Evolutionary conservation across 30 jellyfish, hydroid and myxozoan genomes (phyloP).

Genomic region (Morbakka virulenta): DNA sequence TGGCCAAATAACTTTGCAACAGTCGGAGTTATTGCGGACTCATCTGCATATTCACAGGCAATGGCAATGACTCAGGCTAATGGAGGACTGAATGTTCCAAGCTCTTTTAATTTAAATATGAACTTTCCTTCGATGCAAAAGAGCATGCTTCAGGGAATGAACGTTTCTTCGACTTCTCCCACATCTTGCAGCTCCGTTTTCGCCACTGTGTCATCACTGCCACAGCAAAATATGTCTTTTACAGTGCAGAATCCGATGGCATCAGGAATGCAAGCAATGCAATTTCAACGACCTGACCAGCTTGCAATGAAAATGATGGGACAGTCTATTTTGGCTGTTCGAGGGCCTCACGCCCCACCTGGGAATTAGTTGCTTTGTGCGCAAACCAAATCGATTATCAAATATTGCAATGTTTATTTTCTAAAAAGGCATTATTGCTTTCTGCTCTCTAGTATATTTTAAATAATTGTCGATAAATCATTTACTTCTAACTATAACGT

Average conservation of each 20-base stretch:
- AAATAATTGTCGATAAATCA: too few species aligned
- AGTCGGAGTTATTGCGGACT: conserved; percentile 83
- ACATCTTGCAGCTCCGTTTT: conserved; percentile 71
- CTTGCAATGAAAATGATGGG: conserved; percentile 97
- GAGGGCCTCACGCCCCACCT: conserved; percentile 91
- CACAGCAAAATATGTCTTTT: conserved; percentile 83
- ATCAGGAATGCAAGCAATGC: conserved; percentile 79
- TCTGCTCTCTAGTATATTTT: too few species aligned
- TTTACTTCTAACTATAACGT: too few species aligned
- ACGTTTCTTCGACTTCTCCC: conserved; percentile 81
- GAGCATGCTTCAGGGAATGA: conserved; percentile 66
- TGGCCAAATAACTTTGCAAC: conserved; percentile 83
- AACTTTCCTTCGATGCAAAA: conserved; percentile 82
- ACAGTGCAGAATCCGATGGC: conserved; percentile 81
- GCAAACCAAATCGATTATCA: too few species aligned
- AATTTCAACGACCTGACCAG: conserved; percentile 92
- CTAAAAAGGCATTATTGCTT: too few species aligned
- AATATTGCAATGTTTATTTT: too few species aligned
- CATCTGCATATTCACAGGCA: conserved; percentile 83
- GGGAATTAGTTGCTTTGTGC: conserved; percentile 54
- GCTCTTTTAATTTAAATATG: conserved; percentile 75
- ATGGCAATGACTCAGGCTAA: conserved; percentile 81
- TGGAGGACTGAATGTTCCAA: conserved; percentile 52
- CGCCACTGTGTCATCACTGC: conserved; percentile 82
- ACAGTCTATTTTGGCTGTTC: conserved; percentile 63